Percentiles rank a stretch among this genome's conserved stretches.
These are phyloP conservation scores for Hylaea fasciaria DNA, from an alignment of 2,888 invertebrate species.

Conservation along the genomic window DNA sequence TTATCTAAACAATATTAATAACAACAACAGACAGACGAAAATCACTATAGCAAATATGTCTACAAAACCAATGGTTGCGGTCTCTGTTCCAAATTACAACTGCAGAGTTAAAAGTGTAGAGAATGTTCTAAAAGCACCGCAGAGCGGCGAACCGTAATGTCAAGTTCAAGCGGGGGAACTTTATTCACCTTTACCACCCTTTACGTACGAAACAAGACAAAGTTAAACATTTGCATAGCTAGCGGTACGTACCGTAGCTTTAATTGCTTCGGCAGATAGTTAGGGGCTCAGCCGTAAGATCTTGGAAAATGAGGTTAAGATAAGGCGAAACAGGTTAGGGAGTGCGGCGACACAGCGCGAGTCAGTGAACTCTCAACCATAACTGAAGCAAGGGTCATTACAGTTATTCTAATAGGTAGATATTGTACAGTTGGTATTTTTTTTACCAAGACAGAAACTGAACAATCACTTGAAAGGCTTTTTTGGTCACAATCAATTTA, in stretches of 20 bases:
- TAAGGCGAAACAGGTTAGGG: conserved; percentile 26
- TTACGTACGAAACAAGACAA: conserved; percentile 32
- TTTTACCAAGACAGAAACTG: too few species aligned
- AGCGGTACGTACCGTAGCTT: conserved; percentile 33
- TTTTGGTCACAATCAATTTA: too few species aligned
- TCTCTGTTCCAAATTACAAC: background rate
- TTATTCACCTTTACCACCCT: conserved; percentile 35
- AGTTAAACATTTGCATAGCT: conserved; percentile 41
- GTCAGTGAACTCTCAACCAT: conserved; percentile 6
- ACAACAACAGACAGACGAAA: too few species aligned
- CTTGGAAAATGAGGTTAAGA: conserved; percentile 37
- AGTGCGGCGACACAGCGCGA: background rate
- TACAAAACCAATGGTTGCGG: too few species aligned
- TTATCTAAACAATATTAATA: too few species aligned
- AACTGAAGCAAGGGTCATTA: too few species aligned
- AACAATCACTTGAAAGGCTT: too few species aligned
- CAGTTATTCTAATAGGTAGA: background rate
- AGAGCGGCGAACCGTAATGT: conserved; percentile 33
- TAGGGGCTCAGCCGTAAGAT: conserved; percentile 32
- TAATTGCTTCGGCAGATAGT: conserved; percentile 41
- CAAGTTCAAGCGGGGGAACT: conserved; percentile 30
- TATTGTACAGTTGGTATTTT: background rate
- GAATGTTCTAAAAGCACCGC: conserved; percentile 23
- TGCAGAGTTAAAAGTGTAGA: background rate
- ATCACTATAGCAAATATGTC: too few species aligned